These are phyloP conservation scores for Neostethus bicornis DNA, from an alignment of 2,797 vertebrate genomes.

Conservation along the genomic window DNA sequence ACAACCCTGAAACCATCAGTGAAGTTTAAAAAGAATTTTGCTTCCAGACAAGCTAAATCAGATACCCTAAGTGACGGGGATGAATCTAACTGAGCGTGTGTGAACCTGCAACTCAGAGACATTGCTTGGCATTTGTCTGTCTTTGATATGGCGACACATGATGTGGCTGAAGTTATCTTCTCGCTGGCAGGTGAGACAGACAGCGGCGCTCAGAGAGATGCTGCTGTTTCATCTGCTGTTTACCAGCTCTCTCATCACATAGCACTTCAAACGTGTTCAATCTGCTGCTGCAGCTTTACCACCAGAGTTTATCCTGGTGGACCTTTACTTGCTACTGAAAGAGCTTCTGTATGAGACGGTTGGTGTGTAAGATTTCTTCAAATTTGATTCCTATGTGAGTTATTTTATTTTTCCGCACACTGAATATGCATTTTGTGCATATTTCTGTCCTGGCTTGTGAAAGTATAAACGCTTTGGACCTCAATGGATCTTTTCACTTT, in stretches of 20 bases:
- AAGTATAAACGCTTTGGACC: slow-evolving; percentile 50
- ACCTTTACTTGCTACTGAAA: slow-evolving; percentile 59
- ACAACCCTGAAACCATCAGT: slow-evolving; percentile 56
- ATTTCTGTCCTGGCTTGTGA: slow-evolving; percentile 39
- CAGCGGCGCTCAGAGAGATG: slow-evolving; percentile 69
- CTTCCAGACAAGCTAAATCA: slow-evolving; percentile 64
- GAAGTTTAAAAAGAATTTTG: slow-evolving; percentile 63
- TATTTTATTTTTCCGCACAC: slow-evolving; percentile 29
- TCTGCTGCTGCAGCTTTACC: slow-evolving; percentile 63
- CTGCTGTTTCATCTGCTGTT: slow-evolving; percentile 81
- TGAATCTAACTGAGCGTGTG: slow-evolving; percentile 58
- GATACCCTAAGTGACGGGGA: slow-evolving; percentile 71
- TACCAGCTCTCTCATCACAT: slow-evolving; percentile 73
- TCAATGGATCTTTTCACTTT: slow-evolving; percentile 43
- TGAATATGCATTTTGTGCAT: slow-evolving; percentile 57
- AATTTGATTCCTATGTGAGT: slow-evolving; percentile 39
- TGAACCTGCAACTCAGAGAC: slow-evolving; percentile 73
- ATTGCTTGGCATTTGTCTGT: slow-evolving; percentile 79
- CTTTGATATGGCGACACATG: slow-evolving; percentile 80
- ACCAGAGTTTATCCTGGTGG: slow-evolving; percentile 55
- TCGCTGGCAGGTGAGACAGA: slow-evolving; percentile 79
- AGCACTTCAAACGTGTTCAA: slow-evolving; percentile 72
- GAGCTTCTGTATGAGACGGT: slow-evolving; percentile 28
- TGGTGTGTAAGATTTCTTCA: slow-evolving; percentile 36
- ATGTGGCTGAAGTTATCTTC: slow-evolving; percentile 80